Percentiles rank a stretch among this genome's conserved stretches.
Evolutionary conservation across 1,140 invertebrate genomes (phyloP).

Genomic region (Gonatopus flavifemur): DNA sequence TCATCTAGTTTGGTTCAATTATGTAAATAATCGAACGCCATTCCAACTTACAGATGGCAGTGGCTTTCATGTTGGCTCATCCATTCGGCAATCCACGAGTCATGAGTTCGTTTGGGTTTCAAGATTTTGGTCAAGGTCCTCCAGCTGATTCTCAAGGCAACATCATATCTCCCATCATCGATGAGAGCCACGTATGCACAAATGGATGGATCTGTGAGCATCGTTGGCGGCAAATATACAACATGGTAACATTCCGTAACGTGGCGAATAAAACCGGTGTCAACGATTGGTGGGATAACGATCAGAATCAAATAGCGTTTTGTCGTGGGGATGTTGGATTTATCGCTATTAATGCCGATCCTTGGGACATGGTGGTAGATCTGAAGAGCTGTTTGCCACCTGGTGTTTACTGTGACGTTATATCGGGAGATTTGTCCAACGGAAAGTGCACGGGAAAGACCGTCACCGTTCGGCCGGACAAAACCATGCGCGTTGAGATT

Average conservation of each 20-base stretch:
- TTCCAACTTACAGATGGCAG: conserved; percentile 67
- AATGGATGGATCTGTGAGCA: conserved; percentile 88
- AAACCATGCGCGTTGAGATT: conserved; percentile 67
- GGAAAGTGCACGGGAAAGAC: conserved; percentile 71
- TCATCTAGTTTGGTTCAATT: too few relatives aligned
- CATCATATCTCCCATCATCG: conserved; percentile 66
- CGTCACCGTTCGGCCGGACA: conserved; percentile 66
- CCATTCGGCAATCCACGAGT: conserved; percentile 74
- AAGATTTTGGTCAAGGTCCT: conserved; percentile 64
- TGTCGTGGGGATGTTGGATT: conserved; percentile 69
- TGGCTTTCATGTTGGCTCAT: conserved; percentile 83
- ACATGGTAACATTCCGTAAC: conserved; percentile 76
- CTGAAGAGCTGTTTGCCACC: conserved; percentile 71
- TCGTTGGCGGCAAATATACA: conserved; percentile 75
- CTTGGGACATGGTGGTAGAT: conserved; percentile 57
- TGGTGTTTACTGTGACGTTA: conserved; percentile 82
- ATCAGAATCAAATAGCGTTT: conserved; percentile 74
- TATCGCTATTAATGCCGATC: conserved; percentile 70
- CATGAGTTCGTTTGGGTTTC: conserved; percentile 77
- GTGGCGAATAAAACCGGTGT: conserved; percentile 59
- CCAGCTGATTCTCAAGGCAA: conserved; percentile 65
- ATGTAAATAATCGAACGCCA: too few relatives aligned
- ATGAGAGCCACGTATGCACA: conserved; percentile 66
- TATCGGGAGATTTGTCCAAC: conserved; percentile 68
- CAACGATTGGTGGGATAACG: conserved; percentile 72